Base-by-base conservation (phyloP, 1,140 invertebrate genomes). In the Zaprionus inermis region DNA sequence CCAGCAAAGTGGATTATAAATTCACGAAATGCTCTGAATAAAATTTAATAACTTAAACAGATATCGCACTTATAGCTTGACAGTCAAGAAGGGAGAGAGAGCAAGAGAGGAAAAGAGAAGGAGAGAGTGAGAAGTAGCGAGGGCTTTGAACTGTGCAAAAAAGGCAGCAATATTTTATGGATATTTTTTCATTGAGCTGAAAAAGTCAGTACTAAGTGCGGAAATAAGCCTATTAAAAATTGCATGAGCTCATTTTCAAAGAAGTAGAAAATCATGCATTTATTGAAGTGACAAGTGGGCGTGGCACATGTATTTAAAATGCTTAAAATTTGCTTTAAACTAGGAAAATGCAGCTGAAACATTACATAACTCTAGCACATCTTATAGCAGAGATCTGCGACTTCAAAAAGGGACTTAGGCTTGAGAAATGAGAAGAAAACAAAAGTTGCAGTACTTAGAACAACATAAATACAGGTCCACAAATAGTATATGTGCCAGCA, bases 11-110 rank as follows among this genome's bases (percentile, higher is more conserved):
- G 16, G 22, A 61, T 41, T 41, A 69, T 54, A 69, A 69, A 69
- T 69, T 32, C 46, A 22, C 24, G 10, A 54, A 60, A 69, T 34
- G 28, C 54, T 49, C 30, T 18, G 51, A 52, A 69, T 41, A 54
- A 52, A 44, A 51, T 22, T 51, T 63, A 63, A 63, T 63, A 63
- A 32, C 59, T 52, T 63, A 63, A 63, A 52, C 59, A 63, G 30
- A 44, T 49, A 49, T 46, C 22, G 44, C 49, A 32, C 28, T 51
- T 46, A 46, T 49, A 5, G 18, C 18, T 49, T 5, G 18, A 18
- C 16, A 46, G 41, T 9, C 41, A 9, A 36, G 11, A 3, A 36
- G 28, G 6, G 36, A 16, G n/a, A n/a, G n/a, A 16, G n/a, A 6
- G 38, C 3, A 1, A 2, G 14, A 10, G 2, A 16, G 32, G 2